Evolutionary conservation across 2,888 invertebrate genomes (phyloP).

Genomic region (Caenorhabditis angaria): DNA sequence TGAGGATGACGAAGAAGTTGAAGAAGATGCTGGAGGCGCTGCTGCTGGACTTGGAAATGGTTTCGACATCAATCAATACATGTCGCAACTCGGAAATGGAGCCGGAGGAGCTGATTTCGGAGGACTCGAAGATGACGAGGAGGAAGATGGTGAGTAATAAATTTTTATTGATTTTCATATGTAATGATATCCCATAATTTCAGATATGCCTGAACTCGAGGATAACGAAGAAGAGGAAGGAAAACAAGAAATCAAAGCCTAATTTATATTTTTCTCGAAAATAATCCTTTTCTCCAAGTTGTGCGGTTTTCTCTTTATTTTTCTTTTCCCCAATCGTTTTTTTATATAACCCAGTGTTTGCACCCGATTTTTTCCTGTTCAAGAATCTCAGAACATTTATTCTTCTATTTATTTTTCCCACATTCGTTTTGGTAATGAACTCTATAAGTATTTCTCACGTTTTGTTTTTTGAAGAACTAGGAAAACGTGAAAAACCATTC

Average conservation of each 20-base stretch:
- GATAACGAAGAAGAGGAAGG: slow-evolving; percentile 52
- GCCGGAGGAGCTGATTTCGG: slow-evolving; percentile 46
- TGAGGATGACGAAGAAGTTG: slow-evolving; percentile 87
- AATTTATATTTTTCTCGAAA: slow-evolving; percentile 11
- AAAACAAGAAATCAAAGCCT: slow-evolving; percentile 18
- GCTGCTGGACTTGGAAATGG: slow-evolving; percentile 30
- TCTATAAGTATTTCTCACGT: no score
- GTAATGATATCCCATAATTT: slow-evolving; percentile 3
- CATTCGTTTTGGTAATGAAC: background rate
- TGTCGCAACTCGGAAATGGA: slow-evolving; percentile 44
- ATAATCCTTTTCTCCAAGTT: no score
- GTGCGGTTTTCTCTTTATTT: no score
- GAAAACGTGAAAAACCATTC: no score
- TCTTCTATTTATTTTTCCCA: background rate
- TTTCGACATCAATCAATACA: slow-evolving; percentile 54
- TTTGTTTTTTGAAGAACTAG: no score
- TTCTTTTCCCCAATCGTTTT: background rate
- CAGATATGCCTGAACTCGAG: slow-evolving; percentile 58
- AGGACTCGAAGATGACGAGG: slow-evolving; percentile 45
- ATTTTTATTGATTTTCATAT: background rate
- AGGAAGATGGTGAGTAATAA: slow-evolving; percentile 36
- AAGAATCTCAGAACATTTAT: background rate
- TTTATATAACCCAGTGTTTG: background rate
- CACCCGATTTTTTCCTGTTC: background rate
- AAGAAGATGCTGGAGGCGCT: slow-evolving; percentile 75